These are phyloP conservation scores for Capreolus pygargus DNA, from an alignment of 2,113 vertebrate genomes.

Conservation along the genomic window DNA sequence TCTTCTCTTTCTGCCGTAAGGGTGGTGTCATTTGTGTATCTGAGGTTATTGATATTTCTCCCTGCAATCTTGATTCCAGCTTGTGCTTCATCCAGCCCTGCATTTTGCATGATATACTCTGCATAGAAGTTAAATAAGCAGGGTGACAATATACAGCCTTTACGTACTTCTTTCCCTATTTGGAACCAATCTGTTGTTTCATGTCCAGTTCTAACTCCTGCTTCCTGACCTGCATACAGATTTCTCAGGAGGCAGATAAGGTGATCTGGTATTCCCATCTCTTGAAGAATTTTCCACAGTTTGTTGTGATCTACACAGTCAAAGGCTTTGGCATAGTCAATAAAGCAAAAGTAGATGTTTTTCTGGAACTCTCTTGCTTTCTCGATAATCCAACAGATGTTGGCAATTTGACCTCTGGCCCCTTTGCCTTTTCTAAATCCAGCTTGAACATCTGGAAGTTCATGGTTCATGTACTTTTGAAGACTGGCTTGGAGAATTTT, in stretches of 20 bases:
- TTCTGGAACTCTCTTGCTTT: background rate
- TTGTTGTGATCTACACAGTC: background rate
- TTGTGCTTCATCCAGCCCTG: background rate
- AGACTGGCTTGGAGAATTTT: background rate
- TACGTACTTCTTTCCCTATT: background rate
- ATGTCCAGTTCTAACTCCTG: background rate
- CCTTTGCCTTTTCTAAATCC: background rate
- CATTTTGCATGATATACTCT: background rate
- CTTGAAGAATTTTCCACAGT: background rate
- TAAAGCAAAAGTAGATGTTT: background rate
- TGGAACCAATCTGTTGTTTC: background rate
- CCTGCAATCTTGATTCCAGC: background rate
- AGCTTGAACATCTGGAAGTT: background rate
- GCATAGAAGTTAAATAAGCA: background rate
- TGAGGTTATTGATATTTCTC: background rate
- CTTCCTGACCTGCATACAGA: background rate
- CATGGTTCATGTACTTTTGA: accelerated
- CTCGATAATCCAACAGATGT: accelerated
- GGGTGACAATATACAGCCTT: background rate
- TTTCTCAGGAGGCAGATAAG: background rate
- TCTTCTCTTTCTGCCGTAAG: background rate
- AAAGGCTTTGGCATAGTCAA: background rate
- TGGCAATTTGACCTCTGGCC: background rate
- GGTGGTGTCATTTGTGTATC: background rate
- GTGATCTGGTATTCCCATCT: background rate